Conservation (phyloP, 2,888 invertebrate genomes). For the Ophion slaviceki region DNA sequence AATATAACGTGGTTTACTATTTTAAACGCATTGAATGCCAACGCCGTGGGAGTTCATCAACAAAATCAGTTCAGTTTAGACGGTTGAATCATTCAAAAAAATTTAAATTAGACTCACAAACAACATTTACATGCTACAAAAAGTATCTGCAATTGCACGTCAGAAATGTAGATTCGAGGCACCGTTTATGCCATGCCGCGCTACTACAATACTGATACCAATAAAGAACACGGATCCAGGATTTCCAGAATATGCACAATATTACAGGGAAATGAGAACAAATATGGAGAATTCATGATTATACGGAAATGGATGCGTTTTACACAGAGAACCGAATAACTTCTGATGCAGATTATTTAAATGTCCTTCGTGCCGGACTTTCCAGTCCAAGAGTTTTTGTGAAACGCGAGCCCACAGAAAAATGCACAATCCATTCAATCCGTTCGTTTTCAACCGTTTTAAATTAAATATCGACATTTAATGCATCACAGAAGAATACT, state of each 20-base stretch:
- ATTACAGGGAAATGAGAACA: constrained; percentile 27
- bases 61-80: constrained; percentile 69
- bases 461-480: constrained; percentile 70
- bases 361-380: constrained; percentile 66
- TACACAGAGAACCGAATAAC: background rate
- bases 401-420: constrained; percentile 55
- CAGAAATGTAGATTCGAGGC: constrained; percentile 70
- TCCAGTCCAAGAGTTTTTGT: constrained; percentile 52
- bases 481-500: too few species aligned
- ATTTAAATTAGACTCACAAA: too few species aligned
- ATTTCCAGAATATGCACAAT: background rate
- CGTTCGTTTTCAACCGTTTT: constrained; percentile 70
- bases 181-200: constrained; percentile 73
- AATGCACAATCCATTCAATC: constrained; percentile 55
- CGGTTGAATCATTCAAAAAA: too few species aligned
- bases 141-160: constrained; percentile 62
- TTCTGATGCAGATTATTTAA: constrained; percentile 55
- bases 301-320: constrained; percentile 19
- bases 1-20: constrained; percentile 61
- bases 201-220: constrained; percentile 66
- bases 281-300: background rate
- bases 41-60: constrained; percentile 79
- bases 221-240: constrained; percentile 61
- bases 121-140: constrained; percentile 70
- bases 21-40: constrained; percentile 81